Base-by-base conservation (phyloP, 2,113 vertebrate genomes). In the Phylloscopus trochilus region DNA sequence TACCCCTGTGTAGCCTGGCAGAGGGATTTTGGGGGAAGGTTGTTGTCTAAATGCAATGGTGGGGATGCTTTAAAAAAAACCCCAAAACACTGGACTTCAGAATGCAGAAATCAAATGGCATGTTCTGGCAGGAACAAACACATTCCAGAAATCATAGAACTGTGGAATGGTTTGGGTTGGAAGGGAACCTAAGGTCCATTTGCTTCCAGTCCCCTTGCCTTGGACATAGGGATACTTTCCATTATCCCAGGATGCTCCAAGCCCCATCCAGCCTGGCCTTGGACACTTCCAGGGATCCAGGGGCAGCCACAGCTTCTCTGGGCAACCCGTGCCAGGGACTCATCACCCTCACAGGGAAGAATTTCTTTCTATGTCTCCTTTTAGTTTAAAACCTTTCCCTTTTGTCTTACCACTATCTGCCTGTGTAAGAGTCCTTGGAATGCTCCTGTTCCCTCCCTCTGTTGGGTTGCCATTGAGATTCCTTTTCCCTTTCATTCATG, bases 261-360 rank as follows among this genome's bases (percentile, higher is more conserved):
- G 16, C 33, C 23, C 37, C 1, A 1, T 72, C 64, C 16, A 13
- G 0, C 28, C 51, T 51, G 31, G 15, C 23, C 15, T 64, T 51
- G 66, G 27, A 4, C 37, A 30, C 6, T 58, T 3, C 6, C 88
- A 78, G 51, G 19, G 37, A 44, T 78, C 47, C 58, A 63, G 58
- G 88, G 4, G 7, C 64, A 83, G 68, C 44, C 69, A 39, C 37
- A 75, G 80, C 49, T 83, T 8, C 31, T 78, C 23, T 75, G 78
- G 13, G 9, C 30, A 68, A 0, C 18, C 69, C 37, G 49, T 28
- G 31, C 72, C 49, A 58, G 49, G 14, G 18, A 8, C 16, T 56
- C 10, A 0, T 1, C 56, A 69, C 4, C 49, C 15, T 77, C 18
- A 33, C 23, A 52, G 51, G 15, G 4, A n/a, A 13, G 0, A 52